Percentiles rank a stretch among this genome's conserved stretches.
Conservation (phyloP, 2,888 invertebrate species). For the Agonopterix arenella region DNA sequence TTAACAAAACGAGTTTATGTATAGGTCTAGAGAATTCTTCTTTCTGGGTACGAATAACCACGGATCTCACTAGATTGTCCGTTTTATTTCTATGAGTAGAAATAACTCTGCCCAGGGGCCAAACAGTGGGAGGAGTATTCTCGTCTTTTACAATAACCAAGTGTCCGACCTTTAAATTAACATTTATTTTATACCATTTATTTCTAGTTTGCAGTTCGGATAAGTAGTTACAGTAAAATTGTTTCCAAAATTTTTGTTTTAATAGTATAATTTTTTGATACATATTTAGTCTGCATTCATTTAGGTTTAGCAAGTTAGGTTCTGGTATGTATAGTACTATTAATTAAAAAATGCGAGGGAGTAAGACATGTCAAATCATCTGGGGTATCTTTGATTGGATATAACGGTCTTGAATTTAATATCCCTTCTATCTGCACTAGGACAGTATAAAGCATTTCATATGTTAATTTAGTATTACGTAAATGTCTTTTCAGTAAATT, state of each 20-base stretch:
- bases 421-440: no score
- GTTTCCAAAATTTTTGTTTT: not conserved
- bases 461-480: not conserved
- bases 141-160: not conserved
- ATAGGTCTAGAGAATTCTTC: not conserved
- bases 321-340: not conserved
- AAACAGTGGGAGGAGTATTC: not conserved
- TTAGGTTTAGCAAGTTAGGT: not conserved
- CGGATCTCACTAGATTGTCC: not conserved
- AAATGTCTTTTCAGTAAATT: not conserved
- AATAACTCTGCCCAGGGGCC: not conserved
- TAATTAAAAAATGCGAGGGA: not conserved
- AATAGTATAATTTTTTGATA: not conserved
- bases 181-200: not conserved
- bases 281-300: not conserved
- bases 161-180: not conserved
- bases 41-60: not conserved
- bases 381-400: not conserved
- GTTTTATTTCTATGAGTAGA: not conserved
- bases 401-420: not conserved
- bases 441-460: conserved; percentile 1
- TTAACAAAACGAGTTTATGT: not conserved
- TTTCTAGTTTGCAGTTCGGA: not conserved
- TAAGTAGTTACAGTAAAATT: not conserved
- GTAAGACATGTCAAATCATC: not conserved